A percentile compares a stretch with the other conserved stretches of the same genome.
Conservation (phyloP, 2,113 vertebrate species). For the Notarius lentiginosus region DNA sequence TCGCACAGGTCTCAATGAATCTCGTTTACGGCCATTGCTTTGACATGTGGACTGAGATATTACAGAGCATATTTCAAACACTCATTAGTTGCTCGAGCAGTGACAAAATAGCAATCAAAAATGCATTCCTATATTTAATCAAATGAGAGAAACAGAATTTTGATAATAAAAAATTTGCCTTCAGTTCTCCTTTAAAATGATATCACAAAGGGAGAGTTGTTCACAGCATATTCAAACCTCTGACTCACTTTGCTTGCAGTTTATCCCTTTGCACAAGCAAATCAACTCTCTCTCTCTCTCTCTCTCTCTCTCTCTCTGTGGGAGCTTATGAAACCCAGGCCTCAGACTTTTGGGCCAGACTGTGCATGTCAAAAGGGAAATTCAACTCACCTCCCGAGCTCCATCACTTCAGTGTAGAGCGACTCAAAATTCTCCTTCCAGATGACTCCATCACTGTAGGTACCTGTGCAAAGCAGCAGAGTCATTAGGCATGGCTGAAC, state of each 20-base stretch:
- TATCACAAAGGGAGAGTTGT: too few relatives aligned
- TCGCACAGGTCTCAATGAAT: too few relatives aligned
- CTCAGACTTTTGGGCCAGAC: neutral
- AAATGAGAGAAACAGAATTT: too few relatives aligned
- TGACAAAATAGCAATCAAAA: too few relatives aligned
- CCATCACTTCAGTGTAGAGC: constrained; percentile 89
- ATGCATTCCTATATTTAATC: too few relatives aligned
- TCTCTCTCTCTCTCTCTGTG: neutral
- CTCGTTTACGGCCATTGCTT: too few relatives aligned
- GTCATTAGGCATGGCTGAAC: neutral
- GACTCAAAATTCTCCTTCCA: constrained; percentile 97
- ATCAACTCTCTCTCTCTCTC: neutral
- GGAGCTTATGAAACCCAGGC: neutral
- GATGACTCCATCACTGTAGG: constrained; percentile 86
- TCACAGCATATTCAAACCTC: neutral
- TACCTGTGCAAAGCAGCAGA: constrained; percentile 68
- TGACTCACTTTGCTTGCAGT: neutral
- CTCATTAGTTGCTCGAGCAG: too few relatives aligned
- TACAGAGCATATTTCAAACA: too few relatives aligned
- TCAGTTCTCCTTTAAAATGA: too few relatives aligned
- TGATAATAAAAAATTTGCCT: too few relatives aligned
- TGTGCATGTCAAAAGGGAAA: neutral
- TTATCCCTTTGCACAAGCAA: neutral
- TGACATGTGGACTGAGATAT: too few relatives aligned
- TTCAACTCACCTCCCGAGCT: constrained; percentile 86